Percentiles rank a stretch among this genome's conserved stretches.
These are phyloP conservation scores for Myiopsitta monachus DNA, from an alignment of 2,113 vertebrate species.

Conservation along the genomic window DNA sequence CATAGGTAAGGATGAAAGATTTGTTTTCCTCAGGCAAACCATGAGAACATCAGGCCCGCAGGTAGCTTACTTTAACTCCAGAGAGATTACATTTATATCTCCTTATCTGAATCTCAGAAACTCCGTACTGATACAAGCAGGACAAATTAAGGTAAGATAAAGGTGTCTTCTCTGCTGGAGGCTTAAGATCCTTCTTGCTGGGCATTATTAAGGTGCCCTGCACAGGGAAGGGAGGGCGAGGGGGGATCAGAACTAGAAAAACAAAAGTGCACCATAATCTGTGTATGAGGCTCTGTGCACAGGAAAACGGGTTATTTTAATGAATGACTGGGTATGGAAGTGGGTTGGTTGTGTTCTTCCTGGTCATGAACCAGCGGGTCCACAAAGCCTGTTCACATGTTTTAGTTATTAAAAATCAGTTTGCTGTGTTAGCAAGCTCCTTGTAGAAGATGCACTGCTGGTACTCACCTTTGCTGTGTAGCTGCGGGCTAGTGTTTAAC, in stretches of 20 bases:
- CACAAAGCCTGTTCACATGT: neutral
- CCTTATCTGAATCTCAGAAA: slow-evolving; percentile 9
- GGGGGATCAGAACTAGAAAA: neutral
- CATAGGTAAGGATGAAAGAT: slow-evolving; percentile 55
- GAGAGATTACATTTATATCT: slow-evolving; percentile 43
- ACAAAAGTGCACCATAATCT: neutral
- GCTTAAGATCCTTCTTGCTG: neutral
- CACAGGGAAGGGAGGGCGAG: neutral
- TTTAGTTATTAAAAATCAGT: neutral
- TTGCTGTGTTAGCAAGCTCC: neutral
- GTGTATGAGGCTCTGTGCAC: neutral
- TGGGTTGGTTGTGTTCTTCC: neutral
- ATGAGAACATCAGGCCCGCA: slow-evolving; percentile 20
- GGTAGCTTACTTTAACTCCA: slow-evolving; percentile 34
- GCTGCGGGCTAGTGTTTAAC: neutral
- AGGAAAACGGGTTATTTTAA: neutral
- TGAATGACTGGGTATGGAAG: neutral
- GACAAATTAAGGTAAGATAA: slow-evolving; percentile 33
- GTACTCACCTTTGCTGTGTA: neutral
- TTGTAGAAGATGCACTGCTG: neutral
- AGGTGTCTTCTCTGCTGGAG: neutral
- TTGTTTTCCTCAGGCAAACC: slow-evolving; percentile 51
- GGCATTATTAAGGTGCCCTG: neutral
- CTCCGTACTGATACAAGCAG: slow-evolving; percentile 7
- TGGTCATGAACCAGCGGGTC: neutral